These are phyloP conservation scores for Phylloscopus trochilus DNA, from an alignment of 2,113 vertebrate species.

Conservation along the genomic window DNA sequence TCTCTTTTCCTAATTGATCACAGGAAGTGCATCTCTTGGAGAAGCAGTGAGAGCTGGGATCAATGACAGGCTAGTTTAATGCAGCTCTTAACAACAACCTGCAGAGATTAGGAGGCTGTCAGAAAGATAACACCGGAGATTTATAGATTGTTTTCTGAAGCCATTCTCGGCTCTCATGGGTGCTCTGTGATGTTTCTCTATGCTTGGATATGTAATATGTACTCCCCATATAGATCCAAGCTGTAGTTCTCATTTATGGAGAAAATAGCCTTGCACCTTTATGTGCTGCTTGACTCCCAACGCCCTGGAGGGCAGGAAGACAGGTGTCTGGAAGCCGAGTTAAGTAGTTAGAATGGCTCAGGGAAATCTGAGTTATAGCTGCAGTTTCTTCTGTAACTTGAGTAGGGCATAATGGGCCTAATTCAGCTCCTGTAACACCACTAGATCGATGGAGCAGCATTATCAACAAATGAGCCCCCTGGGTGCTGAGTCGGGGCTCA, in stretches of 20 bases:
- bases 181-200: neutral
- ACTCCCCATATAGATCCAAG: neutral
- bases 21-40: constrained; percentile 1
- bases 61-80: constrained; percentile 44
- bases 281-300: neutral
- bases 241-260: neutral
- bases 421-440: neutral
- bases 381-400: neutral
- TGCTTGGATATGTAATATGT: neutral
- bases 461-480: neutral
- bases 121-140: constrained; percentile 26
- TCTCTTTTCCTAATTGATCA: constrained; percentile 42
- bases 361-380: neutral
- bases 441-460: neutral
- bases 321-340: neutral
- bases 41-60: neutral
- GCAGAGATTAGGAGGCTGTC: constrained; percentile 37
- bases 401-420: neutral
- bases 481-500: neutral
- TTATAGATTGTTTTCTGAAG: constrained; percentile 46
- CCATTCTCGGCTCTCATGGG: neutral
- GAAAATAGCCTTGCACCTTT: neutral
- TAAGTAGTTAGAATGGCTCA: neutral
- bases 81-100: constrained; percentile 23
- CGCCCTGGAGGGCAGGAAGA: neutral